Evolutionary conservation across 2,113 vertebrate species (phyloP), one percentile per base, ranked within the genome.

Genomic region (Axis porcinus): DNA sequence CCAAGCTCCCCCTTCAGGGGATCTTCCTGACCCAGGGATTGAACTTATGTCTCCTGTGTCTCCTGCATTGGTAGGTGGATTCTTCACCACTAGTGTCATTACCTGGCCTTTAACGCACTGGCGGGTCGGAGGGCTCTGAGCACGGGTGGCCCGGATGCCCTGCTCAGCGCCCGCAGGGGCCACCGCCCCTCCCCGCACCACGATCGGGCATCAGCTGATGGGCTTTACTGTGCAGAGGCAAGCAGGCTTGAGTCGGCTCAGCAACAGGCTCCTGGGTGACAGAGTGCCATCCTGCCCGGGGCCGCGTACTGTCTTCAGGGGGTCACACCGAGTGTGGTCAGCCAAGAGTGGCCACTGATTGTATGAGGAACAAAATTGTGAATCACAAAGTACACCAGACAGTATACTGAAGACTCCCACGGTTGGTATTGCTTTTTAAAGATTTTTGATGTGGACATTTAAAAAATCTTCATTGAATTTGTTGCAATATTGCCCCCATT

Each of bases 201-300:
- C 11, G 0, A 12, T 7, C 2, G 3, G 3, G 79, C 2, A 3
- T 7, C 30, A 2, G 6, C 1, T 7, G 11, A 14, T 2, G 33
- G 50, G 50, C 50, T 25, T 8, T 36, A 7, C 50, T 23, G 30
- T 0, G 6, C 12, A 23, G 5, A 52, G 47, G 33, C 2, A 7
- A n/a, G 50, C 1, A 2, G 19, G 4, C 79, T 2, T 3, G 79
- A n/a, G 79, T 36, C 25, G 50, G 11, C 21, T 21, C 33, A 36
- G 50, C 50, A 25, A 23, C 50, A 36, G 79, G n/a, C 43, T 50
- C 16, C 47, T 23, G 40, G 27, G 15, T 10, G 28, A 28, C 36
- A 93, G 27, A 76, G 3, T 30, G 36, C 57, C 45, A 62, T 25
- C 43, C 28, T 21, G 50, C 13, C 4, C 2, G 13, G 74, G 10